Base-by-base conservation (phyloP, 1,140 invertebrate species). In the Heliconius himera region DNA sequence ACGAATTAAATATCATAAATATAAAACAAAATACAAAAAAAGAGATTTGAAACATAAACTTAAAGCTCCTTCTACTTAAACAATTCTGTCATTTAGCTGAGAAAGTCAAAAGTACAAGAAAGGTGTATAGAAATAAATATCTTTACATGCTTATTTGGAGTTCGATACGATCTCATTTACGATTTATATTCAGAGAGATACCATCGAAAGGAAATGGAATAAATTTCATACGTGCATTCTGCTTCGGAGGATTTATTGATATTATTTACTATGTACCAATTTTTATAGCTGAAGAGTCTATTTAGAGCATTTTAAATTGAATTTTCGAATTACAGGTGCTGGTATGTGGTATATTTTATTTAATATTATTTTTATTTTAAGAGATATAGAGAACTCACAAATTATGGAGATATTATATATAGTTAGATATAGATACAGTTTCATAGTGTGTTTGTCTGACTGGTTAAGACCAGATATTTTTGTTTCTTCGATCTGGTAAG, bases 171-270 rank as follows among this genome's bases (percentile, higher is more conserved):
- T 80, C 70, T 78, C 73, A 83, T 83, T 83, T 80, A 54, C 78
- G 79, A 83, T 78, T 82, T 82, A 83, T 80, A 78, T 80, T 80
- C 82, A 81, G 80, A 77, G 77, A 79, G 75, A 79, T 83, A 73
- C 77, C 56, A 81, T 83, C 79, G 74, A 81, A 54, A 76, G 82
- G 82, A 83, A 83, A 83, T 83, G 77, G 77, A 83, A 83, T 83
- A 83, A 83, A 83, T 81, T 81, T 79, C 66, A 79, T 79, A 77
- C 75, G 73, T 77, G 75, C 77, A 56, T 81, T 78, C 54, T 76
- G 71, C 75, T 70, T n/a, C 70, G 77, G 56, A 78, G 71, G 71
- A 78, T 78, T 78, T 78, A 78, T 78, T 49, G 51, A 78, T 72
- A 60, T 73, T 78, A 78, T 78, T 78, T 73, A 78, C 77, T 56